A percentile compares a stretch with the other conserved stretches of the same genome.
Evolutionary conservation across 2,888 invertebrate species (phyloP).

Genomic region (Drosophila siamana): DNA sequence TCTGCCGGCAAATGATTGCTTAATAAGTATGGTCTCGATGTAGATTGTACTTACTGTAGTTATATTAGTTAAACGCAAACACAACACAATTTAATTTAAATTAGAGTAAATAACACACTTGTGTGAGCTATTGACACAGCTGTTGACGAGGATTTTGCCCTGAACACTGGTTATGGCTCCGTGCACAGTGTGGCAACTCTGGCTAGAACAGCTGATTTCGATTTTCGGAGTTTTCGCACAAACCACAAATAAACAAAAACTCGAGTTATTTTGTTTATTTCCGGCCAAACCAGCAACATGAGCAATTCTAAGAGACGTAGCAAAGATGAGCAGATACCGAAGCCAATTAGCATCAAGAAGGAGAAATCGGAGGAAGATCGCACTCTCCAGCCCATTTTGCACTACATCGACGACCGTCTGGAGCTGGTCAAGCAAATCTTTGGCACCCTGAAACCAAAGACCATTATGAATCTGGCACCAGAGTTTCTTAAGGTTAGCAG

Average conservation of each 20-base stretch:
- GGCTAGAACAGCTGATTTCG: conserved; percentile 40
- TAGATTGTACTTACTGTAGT: conserved; percentile 34
- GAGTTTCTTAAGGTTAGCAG: conserved; percentile 85
- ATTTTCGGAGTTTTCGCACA: conserved; percentile 29
- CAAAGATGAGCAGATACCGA: conserved; percentile 78
- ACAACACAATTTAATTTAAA: conserved; percentile 28
- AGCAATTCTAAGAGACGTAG: conserved; percentile 75
- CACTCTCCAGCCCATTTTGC: conserved; percentile 86
- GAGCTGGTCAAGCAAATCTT: conserved; percentile 88
- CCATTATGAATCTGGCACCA: conserved; percentile 87
- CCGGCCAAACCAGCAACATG: conserved; percentile 59
- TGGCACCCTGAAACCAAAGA: conserved; percentile 87
- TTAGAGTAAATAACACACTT: conserved; percentile 16
- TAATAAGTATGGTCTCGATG: not conserved
- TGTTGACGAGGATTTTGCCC: conserved; percentile 7
- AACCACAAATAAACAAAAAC: conserved; percentile 14
- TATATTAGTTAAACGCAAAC: not conserved
- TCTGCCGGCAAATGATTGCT: not conserved
- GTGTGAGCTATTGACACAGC: conserved; percentile 31
- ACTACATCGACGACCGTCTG: conserved; percentile 87
- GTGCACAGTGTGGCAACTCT: conserved; percentile 40
- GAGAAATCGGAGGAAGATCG: conserved; percentile 86
- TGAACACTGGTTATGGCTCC: not conserved
- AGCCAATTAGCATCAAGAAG: conserved; percentile 82
- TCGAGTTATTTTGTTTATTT: conserved; percentile 7